Base-by-base conservation (phyloP, 2,113 vertebrate species). In the Serranochromis macrocephalus region DNA sequence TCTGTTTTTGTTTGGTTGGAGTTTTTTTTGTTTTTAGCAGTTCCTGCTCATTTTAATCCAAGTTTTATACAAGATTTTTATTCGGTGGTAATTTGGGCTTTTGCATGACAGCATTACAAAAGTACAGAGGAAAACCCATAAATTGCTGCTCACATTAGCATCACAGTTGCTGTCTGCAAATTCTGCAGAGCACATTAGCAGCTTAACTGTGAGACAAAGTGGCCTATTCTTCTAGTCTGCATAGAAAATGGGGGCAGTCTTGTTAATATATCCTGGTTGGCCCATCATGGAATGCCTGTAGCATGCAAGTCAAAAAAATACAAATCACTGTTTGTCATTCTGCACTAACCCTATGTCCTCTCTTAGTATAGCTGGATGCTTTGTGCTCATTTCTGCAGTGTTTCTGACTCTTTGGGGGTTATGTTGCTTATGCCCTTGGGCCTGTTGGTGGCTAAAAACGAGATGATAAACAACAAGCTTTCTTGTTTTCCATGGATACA, bases 201-300 rank as follows among this genome's bases (percentile, higher is more conserved):
- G 88, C 85, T 93, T 92, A 89, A 83, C 90, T 38, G 80, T 63
- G 61, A 88, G 89, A 94, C 95, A 95, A 91, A 94, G 93, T 88
- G 87, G 31, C 75, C 91, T 61, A 88, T 95, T 95, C 91, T 95
- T 94, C 84, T 57, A 21, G 83, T 49, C 85, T 31, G 38, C 82
- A 21, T 81, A 71, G 90, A 88, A 68, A 92, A 93, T 31, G 83
- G 84, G 81, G 84, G 82, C 89, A 90, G 91, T 94, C 84, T 88
- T 84, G 86, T 91, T 92, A 83, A 91, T 92, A 87, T 84, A 85
- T 94, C 86, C 93, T 90, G 87, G 80, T 87, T 66, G 71, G 85
- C 84, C 54, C 94, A 92, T 91, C 86, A 58, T 85, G 79, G 66
- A 95, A 90, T 91, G 94, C 89, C 92, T 85, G 85, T 68, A 94